Evolutionary conservation across 37 sponge, comb jelly and placozoan genomes (phyloP), one percentile per base, ranked within the genome.

Genomic region (Agelas oroides): DNA sequence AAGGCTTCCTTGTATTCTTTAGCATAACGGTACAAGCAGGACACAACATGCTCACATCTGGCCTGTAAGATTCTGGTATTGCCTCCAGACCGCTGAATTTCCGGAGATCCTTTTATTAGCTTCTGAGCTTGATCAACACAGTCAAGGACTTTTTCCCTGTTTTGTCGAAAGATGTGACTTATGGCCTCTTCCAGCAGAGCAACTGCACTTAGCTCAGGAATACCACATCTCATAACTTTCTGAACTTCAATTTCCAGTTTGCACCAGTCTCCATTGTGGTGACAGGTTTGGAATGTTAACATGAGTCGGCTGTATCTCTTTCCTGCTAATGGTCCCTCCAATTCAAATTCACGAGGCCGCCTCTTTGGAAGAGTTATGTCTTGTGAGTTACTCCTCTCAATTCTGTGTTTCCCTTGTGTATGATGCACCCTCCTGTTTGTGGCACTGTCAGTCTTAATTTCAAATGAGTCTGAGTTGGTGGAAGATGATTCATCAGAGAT

Each of bases 201-300:
- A n/a, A n/a, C n/a, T n/a, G n/a, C n/a, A n/a, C n/a, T n/a, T n/a
- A n/a, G n/a, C 25, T 64, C 25, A 11, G 65, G 65, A 30, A 18
- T 64, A 11, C 23, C 65, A 21, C 28, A 11, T 21, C 23, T 64
- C n/a, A 18, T 21, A 24, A 64, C 11, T 18, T 64, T 64, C 15
- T 12, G 8, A 11, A 18, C 65, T 64, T 64, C 65, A 24, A 21
- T 11, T 64, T 64, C 65, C 28, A 64, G 15, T 19, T 12, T 64
- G 65, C 11, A 27, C 65, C 65, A 64, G 11, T 64, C 8, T 23
- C 65, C 65, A 64, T 64, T 64, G 65, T 64, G 65, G 65, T 64
- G 65, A 19, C 65, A 64, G 28, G 21, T 30, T 30, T 64, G 65
- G n/a, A 64, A 64, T 30, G 25, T 64, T 19, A 27, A 27, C 65